Conservation (phyloP, 2,113 vertebrate species). For the Tretioscincus oriximinensis region DNA sequence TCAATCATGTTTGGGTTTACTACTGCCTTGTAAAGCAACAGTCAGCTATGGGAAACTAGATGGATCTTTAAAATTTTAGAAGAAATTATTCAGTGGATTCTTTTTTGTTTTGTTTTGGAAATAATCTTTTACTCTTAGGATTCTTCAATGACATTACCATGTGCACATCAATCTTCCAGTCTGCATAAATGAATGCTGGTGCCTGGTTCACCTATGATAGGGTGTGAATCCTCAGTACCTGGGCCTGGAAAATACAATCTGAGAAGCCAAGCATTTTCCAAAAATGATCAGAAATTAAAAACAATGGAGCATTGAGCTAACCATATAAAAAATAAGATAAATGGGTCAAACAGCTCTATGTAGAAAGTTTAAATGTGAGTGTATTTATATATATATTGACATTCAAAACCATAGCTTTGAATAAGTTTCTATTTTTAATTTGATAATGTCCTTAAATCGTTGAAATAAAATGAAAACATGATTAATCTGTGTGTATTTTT, state of each 20-base stretch:
- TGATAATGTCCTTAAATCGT: conserved; percentile 53
- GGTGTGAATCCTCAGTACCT: neutral
- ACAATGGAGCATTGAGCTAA: conserved; percentile 39
- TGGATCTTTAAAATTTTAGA: neutral
- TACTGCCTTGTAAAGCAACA: conserved; percentile 6
- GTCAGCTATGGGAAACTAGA: neutral
- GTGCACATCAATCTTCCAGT: neutral
- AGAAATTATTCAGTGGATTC: neutral
- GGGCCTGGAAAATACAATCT: neutral
- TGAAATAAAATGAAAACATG: conserved; percentile 66
- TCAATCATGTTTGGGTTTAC: conserved; percentile 31
- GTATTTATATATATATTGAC: neutral
- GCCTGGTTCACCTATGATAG: neutral
- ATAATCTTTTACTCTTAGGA: neutral
- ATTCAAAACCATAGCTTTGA: conserved; percentile 58
- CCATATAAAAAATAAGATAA: conserved; percentile 35
- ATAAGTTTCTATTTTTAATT: conserved; percentile 66
- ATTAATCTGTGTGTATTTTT: conserved; percentile 28
- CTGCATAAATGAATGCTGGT: neutral
- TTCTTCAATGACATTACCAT: neutral
- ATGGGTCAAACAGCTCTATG: conserved; percentile 47
- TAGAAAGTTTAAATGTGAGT: conserved; percentile 32
- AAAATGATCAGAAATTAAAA: conserved; percentile 29
- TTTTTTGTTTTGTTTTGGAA: too few relatives aligned
- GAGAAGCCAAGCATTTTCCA: neutral